Evolutionary conservation across 2,888 invertebrate genomes (phyloP).

Genomic region (Tiliacea citrago): DNA sequence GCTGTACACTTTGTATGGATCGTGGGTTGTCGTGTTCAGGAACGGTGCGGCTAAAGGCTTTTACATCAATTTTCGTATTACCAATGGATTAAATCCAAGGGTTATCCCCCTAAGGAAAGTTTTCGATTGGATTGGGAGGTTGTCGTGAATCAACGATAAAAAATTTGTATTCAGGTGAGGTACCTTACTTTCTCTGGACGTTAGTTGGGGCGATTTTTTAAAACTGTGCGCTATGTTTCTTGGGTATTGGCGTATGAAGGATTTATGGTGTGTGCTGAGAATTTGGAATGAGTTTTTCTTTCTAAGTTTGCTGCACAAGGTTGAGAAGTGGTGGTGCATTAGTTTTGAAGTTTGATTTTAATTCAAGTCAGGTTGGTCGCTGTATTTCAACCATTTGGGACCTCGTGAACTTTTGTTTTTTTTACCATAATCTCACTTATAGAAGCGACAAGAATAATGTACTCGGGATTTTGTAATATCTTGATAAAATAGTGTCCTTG

Average conservation of each 20-base stretch:
- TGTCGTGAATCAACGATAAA: constrained; percentile 88
- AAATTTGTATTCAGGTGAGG: constrained; percentile 88
- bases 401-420: no score
- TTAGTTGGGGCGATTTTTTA: constrained; percentile 82
- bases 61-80: constrained; percentile 91
- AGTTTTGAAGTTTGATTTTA: constrained; percentile 3
- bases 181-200: constrained; percentile 83
- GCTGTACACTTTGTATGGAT: constrained; percentile 84
- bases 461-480: no score
- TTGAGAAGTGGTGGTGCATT: constrained; percentile 23
- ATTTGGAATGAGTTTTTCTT: constrained; percentile 48
- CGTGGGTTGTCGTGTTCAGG: constrained; percentile 75
- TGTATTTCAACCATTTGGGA: neutral
- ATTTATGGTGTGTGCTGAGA: constrained; percentile 62
- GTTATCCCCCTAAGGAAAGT: constrained; percentile 85
- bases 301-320: constrained; percentile 26
- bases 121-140: constrained; percentile 86
- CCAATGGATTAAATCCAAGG: constrained; percentile 89
- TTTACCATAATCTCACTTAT: no score
- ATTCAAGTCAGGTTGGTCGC: constrained; percentile 10
- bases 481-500: no score
- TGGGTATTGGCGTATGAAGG: constrained; percentile 63
- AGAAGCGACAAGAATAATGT: no score
- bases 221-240: constrained; percentile 68
- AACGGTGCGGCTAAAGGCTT: constrained; percentile 81